Base-by-base conservation (phyloP, 64 coral and sea anemone genomes). In the Anthopleura sola region DNA sequence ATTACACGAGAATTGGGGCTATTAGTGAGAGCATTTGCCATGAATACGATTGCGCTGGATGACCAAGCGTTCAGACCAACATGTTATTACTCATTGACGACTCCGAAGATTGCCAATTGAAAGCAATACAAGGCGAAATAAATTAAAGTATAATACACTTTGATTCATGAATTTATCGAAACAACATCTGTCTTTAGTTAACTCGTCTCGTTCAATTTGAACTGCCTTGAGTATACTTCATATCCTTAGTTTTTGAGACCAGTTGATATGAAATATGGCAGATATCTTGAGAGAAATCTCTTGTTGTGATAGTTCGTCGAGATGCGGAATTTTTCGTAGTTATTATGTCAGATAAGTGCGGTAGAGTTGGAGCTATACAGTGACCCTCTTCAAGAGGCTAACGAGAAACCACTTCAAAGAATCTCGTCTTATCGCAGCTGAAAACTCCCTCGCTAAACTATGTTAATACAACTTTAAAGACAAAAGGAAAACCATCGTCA, bases 341-440 rank as follows among this genome's bases (percentile, higher is more conserved):
- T 31, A 71, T 34, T 32, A 3, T 71, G 66, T 32, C 26, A 71
- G 66, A 71, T 71, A 71, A 71, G 66, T 71, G 66, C 66, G 66
- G 66, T 71, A 71, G 66, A 71, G n/a, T 29, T 71, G 66, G 66
- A 31, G 66, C 31, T 71, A 71, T 71, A 32, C 66, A 34, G 10
- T 71, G 66, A 71, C 66, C 66, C 31, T 71, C 66, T 71, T 71
- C 66, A 71, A 71, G n/a, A 28, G 66, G 66, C 66, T 71, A 71
- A 71, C 66, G 28, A 71, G 66, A 15, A 32, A 16, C 66, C 66
- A 71, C 66, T 71, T 71, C 28, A 71, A 71, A 71, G 29, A 71
- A 71, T 71, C 66, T 71, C 66, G 29, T 34, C 20, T 71, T 71
- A 71, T 71, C 66, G n/a, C 66, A 71, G 66, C 66, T 71, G 66